phyloP scores from a whole-genome alignment of 2,797 vertebrate species.

The Benthosema pterotum region DNA sequence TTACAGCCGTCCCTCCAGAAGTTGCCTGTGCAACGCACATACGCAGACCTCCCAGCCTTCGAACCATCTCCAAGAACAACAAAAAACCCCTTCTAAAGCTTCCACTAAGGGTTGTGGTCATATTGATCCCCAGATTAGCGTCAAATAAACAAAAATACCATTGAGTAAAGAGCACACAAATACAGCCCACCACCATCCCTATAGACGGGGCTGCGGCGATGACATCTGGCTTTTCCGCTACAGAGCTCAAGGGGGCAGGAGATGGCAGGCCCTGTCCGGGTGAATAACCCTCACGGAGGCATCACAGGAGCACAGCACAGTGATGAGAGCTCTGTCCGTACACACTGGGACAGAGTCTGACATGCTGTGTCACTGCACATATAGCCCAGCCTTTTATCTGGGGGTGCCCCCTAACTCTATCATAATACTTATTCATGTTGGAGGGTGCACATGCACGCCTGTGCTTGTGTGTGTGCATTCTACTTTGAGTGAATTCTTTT shows the following conservation, averaged over 20 bases:
- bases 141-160: slow-evolving; percentile 59
- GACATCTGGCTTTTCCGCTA: slow-evolving; percentile 42
- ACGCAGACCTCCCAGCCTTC: slow-evolving; percentile 57
- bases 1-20: slow-evolving; percentile 62
- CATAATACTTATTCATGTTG: background rate
- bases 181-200: background rate
- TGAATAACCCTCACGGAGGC: slow-evolving; percentile 26
- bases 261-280: slow-evolving; percentile 29
- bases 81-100: slow-evolving; percentile 52
- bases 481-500: background rate
- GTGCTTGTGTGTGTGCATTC: background rate
- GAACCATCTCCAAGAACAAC: slow-evolving; percentile 60
- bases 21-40: slow-evolving; percentile 41
- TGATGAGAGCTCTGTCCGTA: slow-evolving; percentile 5
- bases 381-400: slow-evolving; percentile 22
- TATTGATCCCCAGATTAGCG: slow-evolving; percentile 51
- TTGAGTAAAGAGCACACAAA: slow-evolving; percentile 12
- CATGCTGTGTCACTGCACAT: slow-evolving; percentile 19
- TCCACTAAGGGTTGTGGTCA: slow-evolving; percentile 35
- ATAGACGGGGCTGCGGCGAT: slow-evolving; percentile 2
- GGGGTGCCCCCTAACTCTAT: background rate
- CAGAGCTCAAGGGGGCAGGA: slow-evolving; percentile 2
- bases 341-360: slow-evolving; percentile 5
- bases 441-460: slow-evolving; percentile 1
- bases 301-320: slow-evolving; percentile 28